Evolutionary conservation across 2,888 invertebrate genomes (phyloP).

Genomic region (Tineola bisselliella): DNA sequence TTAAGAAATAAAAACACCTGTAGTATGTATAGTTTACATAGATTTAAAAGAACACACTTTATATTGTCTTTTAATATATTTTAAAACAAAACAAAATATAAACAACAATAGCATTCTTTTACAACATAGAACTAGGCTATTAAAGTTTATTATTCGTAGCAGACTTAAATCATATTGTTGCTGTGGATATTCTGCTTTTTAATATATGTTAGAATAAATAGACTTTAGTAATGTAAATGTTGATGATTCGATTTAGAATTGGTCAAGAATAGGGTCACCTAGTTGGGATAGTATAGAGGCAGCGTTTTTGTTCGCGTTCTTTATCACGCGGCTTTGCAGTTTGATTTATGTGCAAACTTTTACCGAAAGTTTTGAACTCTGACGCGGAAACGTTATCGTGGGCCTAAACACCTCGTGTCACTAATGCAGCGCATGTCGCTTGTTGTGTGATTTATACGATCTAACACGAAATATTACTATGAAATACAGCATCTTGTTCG

Average conservation of each 20-base stretch:
- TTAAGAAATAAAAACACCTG: too few species aligned
- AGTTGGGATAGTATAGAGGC: constrained; percentile 1
- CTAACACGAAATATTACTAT: neutral
- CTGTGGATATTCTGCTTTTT: too few species aligned
- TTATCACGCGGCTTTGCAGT: constrained; percentile 17
- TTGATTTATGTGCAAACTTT: constrained; percentile 19
- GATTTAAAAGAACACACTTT: too few species aligned
- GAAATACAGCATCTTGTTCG: neutral
- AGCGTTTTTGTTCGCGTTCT: constrained; percentile 13
- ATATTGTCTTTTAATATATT: too few species aligned
- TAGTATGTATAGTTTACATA: too few species aligned
- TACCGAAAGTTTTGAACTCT: constrained; percentile 4
- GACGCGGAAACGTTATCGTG: constrained; percentile 14
- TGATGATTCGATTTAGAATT: neutral
- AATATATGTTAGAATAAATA: too few species aligned
- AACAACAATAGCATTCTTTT: too few species aligned
- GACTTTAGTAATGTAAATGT: too few species aligned
- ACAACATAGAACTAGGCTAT: too few species aligned
- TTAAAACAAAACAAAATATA: too few species aligned
- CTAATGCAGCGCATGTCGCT: neutral
- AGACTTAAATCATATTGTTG: too few species aligned
- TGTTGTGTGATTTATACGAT: neutral
- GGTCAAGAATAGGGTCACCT: neutral
- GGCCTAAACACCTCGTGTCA: constrained; percentile 13
- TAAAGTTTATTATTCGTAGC: too few species aligned